These are phyloP conservation scores for Tortrix viridana DNA, from an alignment of 2,888 invertebrate genomes.

Conservation along the genomic window DNA sequence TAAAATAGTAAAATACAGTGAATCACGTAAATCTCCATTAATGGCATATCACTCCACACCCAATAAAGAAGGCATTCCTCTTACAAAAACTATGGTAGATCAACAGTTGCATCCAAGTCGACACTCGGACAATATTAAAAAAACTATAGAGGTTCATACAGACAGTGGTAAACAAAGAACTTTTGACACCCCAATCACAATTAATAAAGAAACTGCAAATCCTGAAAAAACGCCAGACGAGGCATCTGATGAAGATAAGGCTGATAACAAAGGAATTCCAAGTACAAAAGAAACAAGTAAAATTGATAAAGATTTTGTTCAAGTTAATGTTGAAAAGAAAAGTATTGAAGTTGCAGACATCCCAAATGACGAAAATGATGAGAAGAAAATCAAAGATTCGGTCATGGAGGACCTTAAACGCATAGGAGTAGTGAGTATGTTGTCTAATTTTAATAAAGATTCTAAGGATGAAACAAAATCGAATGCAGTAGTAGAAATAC, in stretches of 20 bases:
- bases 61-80: constrained; percentile 75
- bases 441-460: not conserved
- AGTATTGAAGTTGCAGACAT: not conserved
- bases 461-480: not conserved
- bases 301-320: constrained; percentile 1
- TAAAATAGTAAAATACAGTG: constrained; percentile 71
- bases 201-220: constrained; percentile 40
- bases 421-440: not conserved
- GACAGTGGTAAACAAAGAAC: constrained; percentile 62
- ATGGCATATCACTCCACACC: constrained; percentile 78
- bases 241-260: constrained; percentile 5
- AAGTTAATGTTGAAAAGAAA: constrained; percentile 17
- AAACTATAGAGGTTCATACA: constrained; percentile 78
- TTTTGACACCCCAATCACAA: constrained; percentile 48
- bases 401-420: constrained; percentile 13
- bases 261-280: constrained; percentile 5
- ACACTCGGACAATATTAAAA: constrained; percentile 75
- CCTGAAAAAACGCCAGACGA: constrained; percentile 20
- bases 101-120: constrained; percentile 73
- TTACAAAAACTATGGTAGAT: constrained; percentile 78
- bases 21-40: constrained; percentile 73
- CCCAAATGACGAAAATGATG: constrained; percentile 2
- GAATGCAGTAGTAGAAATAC: not conserved
- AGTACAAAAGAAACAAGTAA: constrained; percentile 5
- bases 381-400: constrained; percentile 7